Base-by-base conservation (phyloP, 2,888 invertebrate species). In the Scelioninae gen. 1 region DNA sequence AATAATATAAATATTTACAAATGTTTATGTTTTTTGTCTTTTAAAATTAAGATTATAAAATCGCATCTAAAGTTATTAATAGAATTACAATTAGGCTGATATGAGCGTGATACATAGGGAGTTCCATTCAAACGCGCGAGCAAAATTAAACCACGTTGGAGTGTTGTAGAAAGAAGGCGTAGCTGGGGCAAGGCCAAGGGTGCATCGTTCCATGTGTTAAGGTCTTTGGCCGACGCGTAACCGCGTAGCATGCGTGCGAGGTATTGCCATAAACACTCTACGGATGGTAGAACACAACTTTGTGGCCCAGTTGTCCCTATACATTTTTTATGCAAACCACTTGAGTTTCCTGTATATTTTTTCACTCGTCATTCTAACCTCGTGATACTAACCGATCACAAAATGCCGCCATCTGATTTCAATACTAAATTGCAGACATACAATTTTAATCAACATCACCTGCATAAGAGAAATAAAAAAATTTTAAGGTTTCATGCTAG, bases 111-210 rank as follows among this genome's bases (percentile, higher is more conserved):
- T 10, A 58, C 3, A 11, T n/a, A n/a, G 16, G 13, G n/a, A 29
- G 13, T 43, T 77, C 62, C 53, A 68, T 68, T 77, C 29, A 68
- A 77, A 77, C 11, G 66, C 58, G 55, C 13, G 62, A 65, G 45
- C 62, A 45, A 68, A 72, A 79, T 56, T 38, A 56, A 63, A 63
- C 65, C 49, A 63, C 56, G 38, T 23, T 31, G 40, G 29, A 47
- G 34, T 43, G 56, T 69, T 43, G 65, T 55, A 40, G 75, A 69
- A 60, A 66, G 75, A 45, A 58, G 56, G 65, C 81, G 83, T 88
- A 89, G 89, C 88, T 88, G 89, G 90, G 88, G 88, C 90, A 90
- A 90, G 90, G 89, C 90, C 88, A 87, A 88, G 89, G 90, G 90
- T 89, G 89, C 89, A 89, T 89, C 89, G 88, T 88, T 78, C 89